phyloP scores from a whole-genome alignment of 1,140 invertebrate genomes.

The Mya arenaria region DNA sequence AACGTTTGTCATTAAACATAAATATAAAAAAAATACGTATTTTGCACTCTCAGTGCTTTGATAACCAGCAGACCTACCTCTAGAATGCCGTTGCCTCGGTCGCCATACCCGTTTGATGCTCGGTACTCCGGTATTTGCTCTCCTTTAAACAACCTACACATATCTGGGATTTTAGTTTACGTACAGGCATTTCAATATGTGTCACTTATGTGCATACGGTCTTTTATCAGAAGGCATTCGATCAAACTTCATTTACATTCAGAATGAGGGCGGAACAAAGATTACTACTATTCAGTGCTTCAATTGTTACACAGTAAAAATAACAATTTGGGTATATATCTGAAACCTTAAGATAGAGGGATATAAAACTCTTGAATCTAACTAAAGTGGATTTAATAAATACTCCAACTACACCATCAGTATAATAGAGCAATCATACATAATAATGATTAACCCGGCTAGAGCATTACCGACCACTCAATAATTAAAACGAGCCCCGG shows the following conservation, averaged over 20 bases:
- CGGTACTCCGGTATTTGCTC: background rate
- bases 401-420: too few relatives aligned
- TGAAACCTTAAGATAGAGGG: background rate
- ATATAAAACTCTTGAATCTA: too few relatives aligned
- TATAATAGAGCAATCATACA: too few relatives aligned
- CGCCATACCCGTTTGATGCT: background rate
- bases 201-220: background rate
- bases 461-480: too few relatives aligned
- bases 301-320: too few relatives aligned
- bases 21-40: too few relatives aligned
- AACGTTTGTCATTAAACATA: background rate
- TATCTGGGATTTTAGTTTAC: background rate
- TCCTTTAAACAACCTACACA: background rate
- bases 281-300: too few relatives aligned
- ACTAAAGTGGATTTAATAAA: too few relatives aligned
- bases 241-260: background rate
- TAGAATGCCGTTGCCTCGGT: background rate
- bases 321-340: background rate
- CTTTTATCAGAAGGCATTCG: background rate
- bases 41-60: too few relatives aligned
- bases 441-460: too few relatives aligned
- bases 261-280: background rate
- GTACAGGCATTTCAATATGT: background rate
- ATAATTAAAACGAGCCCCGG: too few relatives aligned
- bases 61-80: background rate